Evolutionary conservation across 1,140 invertebrate genomes (phyloP).

Genomic region (Drosophila murphyi): DNA sequence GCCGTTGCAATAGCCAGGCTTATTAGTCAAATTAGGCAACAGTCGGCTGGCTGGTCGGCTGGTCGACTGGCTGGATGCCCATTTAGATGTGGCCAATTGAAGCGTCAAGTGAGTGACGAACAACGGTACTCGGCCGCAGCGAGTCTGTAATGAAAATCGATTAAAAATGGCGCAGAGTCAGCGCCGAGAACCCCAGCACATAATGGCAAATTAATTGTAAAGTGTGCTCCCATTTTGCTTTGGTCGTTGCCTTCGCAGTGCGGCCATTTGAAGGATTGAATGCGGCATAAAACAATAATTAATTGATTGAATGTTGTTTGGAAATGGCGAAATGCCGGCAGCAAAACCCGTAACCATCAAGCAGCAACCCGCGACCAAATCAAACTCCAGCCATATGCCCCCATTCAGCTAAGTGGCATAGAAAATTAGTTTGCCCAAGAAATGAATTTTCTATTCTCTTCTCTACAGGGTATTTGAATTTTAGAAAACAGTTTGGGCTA

Average conservation of each 20-base stretch:
- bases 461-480: conserved; percentile 2
- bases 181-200: conserved; percentile 20
- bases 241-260: conserved; percentile 66
- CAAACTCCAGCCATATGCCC: conserved; percentile 14
- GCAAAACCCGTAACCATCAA: conserved; percentile 30
- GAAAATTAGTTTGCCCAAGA: conserved; percentile 75
- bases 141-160: conserved; percentile 79
- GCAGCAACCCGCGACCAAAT: conserved; percentile 30
- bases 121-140: conserved; percentile 30
- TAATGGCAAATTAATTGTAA: conserved; percentile 82
- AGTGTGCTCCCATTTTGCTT: conserved; percentile 78
- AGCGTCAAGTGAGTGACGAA: conserved; percentile 77
- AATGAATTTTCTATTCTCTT: conserved; percentile 62
- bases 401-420: conserved; percentile 67
- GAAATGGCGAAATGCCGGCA: conserved; percentile 58
- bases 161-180: conserved; percentile 61
- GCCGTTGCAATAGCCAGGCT: conserved; percentile 79
- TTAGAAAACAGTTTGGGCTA: neutral
- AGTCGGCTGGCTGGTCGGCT: conserved; percentile 17
- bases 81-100: conserved; percentile 75
- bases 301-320: conserved; percentile 77
- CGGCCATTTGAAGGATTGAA: conserved; percentile 68
- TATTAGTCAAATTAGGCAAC: conserved; percentile 78
- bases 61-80: conserved; percentile 21
- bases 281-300: conserved; percentile 79